Evolutionary conservation across 1,140 invertebrate genomes (phyloP), one percentile per base, ranked within the genome.

Genomic region (Telenomus remus): DNA sequence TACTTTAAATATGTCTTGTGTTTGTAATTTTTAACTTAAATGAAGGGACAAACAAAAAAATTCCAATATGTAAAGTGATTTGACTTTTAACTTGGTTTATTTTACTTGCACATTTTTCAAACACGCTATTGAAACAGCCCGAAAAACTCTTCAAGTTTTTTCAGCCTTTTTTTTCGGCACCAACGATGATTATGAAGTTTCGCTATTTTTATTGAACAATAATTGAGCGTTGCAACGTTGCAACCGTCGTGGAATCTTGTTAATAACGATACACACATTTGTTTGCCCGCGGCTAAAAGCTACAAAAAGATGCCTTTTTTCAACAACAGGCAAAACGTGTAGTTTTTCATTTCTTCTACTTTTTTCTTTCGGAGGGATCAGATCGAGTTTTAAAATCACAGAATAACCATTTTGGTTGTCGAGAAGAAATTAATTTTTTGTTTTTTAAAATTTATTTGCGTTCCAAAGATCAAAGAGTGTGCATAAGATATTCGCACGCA

Each of bases 141-240:
- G 54, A 37, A 48, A 54, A 60, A 69, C 50, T 27, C 1, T 6
- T 6, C 2, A 27, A 6, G 19, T 27, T 27, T 27, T 1, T 27
- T 6, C 6, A 3, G 2, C 19, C 19, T 27, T 27, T 27, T 27
- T 27, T 27, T 27, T 27, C 37, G 37, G n/a, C 37, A 1, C 9
- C 37, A 11, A 9, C 9, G 37, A 48, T 69, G 60, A 69, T 69
- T 60, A 69, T 49, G 60, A 69, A 69, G 65, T 60, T 42, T 46
- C 43, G 43, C 56, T 39, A 60, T 69, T 56, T 69, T 69, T 69
- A 56, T 69, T 60, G 49, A 60, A 69, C 65, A 69, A 69, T 69
- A 69, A 69, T 69, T 69, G 56, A 48, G 65, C 43, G 65, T 69
- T 69, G 48, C 65, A 13, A 54, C 43, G 65, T 69, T 69, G 48